Conservation (phyloP, 2,888 invertebrate genomes). For the Pterobdella sp. region DNA sequence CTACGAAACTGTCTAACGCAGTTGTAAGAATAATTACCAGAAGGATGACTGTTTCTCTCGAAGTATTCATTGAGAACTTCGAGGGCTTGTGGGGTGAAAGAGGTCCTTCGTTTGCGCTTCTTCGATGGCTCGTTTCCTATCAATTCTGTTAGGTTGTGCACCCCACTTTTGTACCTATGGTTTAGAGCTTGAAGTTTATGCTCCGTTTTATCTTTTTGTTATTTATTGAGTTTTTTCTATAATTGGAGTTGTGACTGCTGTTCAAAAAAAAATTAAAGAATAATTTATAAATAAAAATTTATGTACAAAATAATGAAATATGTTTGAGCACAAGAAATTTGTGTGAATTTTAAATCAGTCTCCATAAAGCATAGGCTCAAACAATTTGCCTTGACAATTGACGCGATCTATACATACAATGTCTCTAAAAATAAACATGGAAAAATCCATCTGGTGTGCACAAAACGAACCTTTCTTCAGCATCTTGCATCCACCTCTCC, state of each 20-base stretch:
- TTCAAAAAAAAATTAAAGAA: background rate
- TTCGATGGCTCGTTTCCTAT: slow-evolving; percentile 86
- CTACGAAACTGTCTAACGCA: too few relatives aligned
- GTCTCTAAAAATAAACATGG: too few relatives aligned
- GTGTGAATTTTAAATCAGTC: too few relatives aligned
- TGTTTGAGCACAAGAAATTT: too few relatives aligned
- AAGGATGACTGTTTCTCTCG: slow-evolving; percentile 92
- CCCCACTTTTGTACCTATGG: slow-evolving; percentile 55
- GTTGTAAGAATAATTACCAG: slow-evolving; percentile 74
- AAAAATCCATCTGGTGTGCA: too few relatives aligned
- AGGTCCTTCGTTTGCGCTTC: slow-evolving; percentile 88
- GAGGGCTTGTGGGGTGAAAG: slow-evolving; percentile 90
- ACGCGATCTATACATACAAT: too few relatives aligned
- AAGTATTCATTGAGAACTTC: slow-evolving; percentile 90
- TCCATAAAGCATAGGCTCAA: too few relatives aligned
- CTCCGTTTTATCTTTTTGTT: too few relatives aligned
- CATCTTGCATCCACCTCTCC: slow-evolving; percentile 97
- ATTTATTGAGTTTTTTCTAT: too few relatives aligned
- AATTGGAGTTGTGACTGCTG: too few relatives aligned
- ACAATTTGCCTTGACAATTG: too few relatives aligned
- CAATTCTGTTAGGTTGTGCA: slow-evolving; percentile 87
- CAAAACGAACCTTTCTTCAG: slow-evolving; percentile 81
- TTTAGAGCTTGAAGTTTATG: background rate
- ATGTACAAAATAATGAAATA: too few relatives aligned
- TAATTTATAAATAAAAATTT: background rate